Evolutionary conservation across 2,797 vertebrate species (phyloP).

Genomic region (Alauda arvensis): DNA sequence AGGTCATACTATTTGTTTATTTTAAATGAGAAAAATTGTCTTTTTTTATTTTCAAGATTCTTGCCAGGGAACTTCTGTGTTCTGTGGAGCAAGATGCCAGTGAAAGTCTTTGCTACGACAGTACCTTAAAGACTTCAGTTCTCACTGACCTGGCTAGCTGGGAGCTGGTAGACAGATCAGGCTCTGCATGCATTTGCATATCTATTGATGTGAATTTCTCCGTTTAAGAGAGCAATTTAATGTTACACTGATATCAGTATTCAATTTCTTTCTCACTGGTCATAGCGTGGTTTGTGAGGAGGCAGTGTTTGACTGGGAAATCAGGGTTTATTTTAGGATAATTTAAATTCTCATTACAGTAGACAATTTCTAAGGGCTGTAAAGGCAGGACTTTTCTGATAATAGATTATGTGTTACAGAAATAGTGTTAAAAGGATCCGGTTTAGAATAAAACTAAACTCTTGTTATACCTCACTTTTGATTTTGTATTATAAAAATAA

Average conservation of each 20-base stretch:
- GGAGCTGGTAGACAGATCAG: background rate
- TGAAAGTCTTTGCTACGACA: background rate
- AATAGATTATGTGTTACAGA: slow-evolving; percentile 11
- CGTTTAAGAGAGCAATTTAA: background rate
- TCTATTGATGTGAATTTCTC: background rate
- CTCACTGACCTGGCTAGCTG: background rate
- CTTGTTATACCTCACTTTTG: slow-evolving; percentile 27
- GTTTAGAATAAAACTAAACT: slow-evolving; percentile 32
- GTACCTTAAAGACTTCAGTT: background rate
- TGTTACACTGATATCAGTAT: background rate
- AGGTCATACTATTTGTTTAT: background rate
- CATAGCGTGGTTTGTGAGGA: background rate
- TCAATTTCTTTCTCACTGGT: background rate
- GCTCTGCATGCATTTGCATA: background rate
- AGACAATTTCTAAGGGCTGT: slow-evolving; percentile 2
- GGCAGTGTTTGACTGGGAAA: background rate
- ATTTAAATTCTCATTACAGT: slow-evolving; percentile 29
- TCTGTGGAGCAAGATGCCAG: background rate
- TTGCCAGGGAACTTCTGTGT: background rate
- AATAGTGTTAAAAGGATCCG: slow-evolving; percentile 18
- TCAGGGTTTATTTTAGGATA: background rate
- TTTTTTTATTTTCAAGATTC: background rate
- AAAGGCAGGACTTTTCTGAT: slow-evolving; percentile 13
- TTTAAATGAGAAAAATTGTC: background rate
- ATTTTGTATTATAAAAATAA: slow-evolving; percentile 23